Percentiles rank a stretch among this genome's conserved stretches.
These are phyloP conservation scores for Varanus komodoensis DNA, from an alignment of 2,113 vertebrate species.

Conservation along the genomic window DNA sequence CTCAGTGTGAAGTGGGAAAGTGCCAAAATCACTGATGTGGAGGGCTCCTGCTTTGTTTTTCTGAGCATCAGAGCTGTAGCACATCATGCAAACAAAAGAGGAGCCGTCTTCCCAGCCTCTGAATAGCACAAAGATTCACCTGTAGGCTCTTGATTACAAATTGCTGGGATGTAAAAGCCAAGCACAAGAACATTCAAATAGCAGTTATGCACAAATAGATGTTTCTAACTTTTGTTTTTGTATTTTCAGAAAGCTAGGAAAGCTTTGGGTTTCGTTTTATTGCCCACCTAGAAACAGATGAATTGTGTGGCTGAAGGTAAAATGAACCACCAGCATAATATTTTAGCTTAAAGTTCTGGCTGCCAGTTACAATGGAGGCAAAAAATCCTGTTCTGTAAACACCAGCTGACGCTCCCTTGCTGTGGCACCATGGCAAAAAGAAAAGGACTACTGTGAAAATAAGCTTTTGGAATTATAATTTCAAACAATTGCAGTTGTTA, in stretches of 20 bases:
- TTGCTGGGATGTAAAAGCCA: not conserved
- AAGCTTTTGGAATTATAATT: no score
- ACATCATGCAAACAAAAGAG: not conserved
- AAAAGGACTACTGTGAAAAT: no score
- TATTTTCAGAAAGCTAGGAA: not conserved
- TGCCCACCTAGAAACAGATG: not conserved
- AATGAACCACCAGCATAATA: no score
- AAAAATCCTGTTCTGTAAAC: no score
- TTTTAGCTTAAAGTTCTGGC: no score
- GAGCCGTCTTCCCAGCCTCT: not conserved
- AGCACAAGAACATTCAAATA: not conserved
- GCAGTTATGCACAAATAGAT: slow-evolving; percentile 2
- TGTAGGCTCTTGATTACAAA: not conserved
- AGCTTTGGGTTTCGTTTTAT: not conserved
- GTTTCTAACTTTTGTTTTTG: not conserved
- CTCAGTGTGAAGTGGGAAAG: not conserved
- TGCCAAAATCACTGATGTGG: not conserved
- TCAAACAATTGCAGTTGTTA: no score
- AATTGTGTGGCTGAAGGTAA: no score
- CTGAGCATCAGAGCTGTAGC: not conserved
- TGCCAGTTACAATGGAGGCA: no score
- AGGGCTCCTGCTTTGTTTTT: not conserved
- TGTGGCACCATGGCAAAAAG: no score
- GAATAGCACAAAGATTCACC: not conserved
- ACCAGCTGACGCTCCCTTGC: no score